phyloP scores from a whole-genome alignment of 2,888 invertebrate species.

The Eupeodes latifasciatus region DNA sequence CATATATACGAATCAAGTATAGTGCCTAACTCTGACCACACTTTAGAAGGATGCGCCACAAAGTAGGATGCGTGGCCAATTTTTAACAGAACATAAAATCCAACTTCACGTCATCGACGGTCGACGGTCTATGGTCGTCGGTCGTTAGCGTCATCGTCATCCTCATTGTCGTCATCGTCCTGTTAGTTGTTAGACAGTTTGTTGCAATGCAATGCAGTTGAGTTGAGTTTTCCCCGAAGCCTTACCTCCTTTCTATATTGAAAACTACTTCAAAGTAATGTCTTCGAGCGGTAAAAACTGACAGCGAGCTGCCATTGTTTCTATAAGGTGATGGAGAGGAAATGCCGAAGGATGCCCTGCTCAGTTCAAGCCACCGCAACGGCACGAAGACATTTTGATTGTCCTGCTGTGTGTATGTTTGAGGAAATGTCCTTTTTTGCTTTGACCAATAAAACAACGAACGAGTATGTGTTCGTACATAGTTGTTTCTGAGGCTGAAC shows the following conservation, averaged over 20 bases:
- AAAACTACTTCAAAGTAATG: slow-evolving; percentile 74
- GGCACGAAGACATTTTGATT: slow-evolving; percentile 56
- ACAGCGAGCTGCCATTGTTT: slow-evolving; percentile 66
- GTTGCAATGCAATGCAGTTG: slow-evolving; percentile 9
- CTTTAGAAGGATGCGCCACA: slow-evolving; percentile 63
- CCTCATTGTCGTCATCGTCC: slow-evolving; percentile 25
- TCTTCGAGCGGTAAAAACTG: slow-evolving; percentile 68
- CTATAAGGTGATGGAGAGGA: slow-evolving; percentile 50
- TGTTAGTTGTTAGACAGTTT: slow-evolving; percentile 41
- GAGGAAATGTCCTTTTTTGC: slow-evolving; percentile 36
- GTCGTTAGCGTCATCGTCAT: background rate
- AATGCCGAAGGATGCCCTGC: slow-evolving; percentile 54
- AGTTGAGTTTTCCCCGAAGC: slow-evolving; percentile 15
- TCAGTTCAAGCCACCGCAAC: background rate
- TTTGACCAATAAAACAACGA: slow-evolving; percentile 69
- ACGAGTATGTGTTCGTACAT: background rate
- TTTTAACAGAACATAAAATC: slow-evolving; percentile 39
- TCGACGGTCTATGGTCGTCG: background rate
- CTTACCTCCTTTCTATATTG: slow-evolving; percentile 28
- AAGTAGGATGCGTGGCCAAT: slow-evolving; percentile 73
- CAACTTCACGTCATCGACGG: slow-evolving; percentile 53
- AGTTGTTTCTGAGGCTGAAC: slow-evolving; percentile 33
- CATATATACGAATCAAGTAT: too few relatives aligned
- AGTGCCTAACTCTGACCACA: slow-evolving; percentile 66
- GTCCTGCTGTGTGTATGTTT: slow-evolving; percentile 30